Evolutionary conservation across 2,888 invertebrate species (phyloP).

Genomic region (Ephialtes manifestator): DNA sequence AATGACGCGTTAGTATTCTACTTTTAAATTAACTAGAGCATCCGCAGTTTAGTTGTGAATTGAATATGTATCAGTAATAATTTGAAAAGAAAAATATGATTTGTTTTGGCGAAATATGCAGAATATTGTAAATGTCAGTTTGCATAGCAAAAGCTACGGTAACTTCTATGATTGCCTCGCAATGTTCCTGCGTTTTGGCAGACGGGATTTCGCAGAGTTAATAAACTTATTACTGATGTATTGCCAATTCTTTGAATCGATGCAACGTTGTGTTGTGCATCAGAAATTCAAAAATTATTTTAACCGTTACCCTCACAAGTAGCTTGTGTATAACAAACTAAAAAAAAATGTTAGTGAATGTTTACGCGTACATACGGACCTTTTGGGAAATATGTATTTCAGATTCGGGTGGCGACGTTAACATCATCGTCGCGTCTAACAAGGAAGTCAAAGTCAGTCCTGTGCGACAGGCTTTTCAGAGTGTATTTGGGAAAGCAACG

Average conservation of each 20-base stretch:
- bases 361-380: constrained; percentile 43
- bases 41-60: constrained; percentile 34
- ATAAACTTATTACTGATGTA: neutral
- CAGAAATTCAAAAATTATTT: neutral
- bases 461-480: constrained; percentile 93
- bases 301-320: constrained; percentile 6
- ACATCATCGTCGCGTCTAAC: constrained; percentile 92
- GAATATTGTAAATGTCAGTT: neutral
- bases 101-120: neutral
- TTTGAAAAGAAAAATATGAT: neutral
- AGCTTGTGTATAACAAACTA: constrained; percentile 1
- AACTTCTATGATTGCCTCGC: neutral
- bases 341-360: constrained; percentile 45
- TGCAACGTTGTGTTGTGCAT: neutral
- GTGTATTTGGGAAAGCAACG: constrained; percentile 93
- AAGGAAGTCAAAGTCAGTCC: constrained; percentile 92
- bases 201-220: neutral
- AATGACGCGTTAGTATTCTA: constrained; percentile 60
- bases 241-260: neutral
- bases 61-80: neutral
- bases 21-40: constrained; percentile 67
- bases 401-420: constrained; percentile 94
- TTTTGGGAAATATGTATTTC: constrained; percentile 78
- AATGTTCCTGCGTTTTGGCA: neutral
- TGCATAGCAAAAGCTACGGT: neutral